Conservation (phyloP, 2,797 vertebrate species). For the Varecia variegata region DNA sequence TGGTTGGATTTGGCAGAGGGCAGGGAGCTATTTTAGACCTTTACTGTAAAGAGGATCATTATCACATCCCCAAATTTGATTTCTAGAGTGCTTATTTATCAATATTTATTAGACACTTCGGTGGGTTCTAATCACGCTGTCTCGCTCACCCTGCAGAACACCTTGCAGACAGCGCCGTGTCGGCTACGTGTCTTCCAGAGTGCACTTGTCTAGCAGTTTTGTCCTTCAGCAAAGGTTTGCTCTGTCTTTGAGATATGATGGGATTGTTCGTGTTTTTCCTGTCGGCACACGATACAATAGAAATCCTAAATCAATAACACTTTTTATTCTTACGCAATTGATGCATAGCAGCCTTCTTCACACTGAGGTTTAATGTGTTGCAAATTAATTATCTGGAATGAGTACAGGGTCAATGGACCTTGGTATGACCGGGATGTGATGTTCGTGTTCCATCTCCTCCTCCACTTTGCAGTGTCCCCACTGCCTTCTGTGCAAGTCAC, state of each 20-base stretch:
- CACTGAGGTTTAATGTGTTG: slow-evolving; percentile 92
- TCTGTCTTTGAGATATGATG: slow-evolving; percentile 55
- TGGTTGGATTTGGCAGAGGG: slow-evolving; percentile 68
- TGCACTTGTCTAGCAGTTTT: slow-evolving; percentile 70
- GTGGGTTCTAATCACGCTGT: slow-evolving; percentile 75
- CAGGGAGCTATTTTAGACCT: slow-evolving; percentile 81
- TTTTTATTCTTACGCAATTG: slow-evolving; percentile 86
- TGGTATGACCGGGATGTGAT: slow-evolving; percentile 86
- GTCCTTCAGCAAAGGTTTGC: slow-evolving; percentile 76
- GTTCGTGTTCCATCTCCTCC: slow-evolving; percentile 83
- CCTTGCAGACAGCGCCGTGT: slow-evolving; percentile 64
- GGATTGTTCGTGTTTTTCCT: slow-evolving; percentile 56
- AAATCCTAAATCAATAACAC: slow-evolving; percentile 89
- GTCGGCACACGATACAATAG: slow-evolving; percentile 77
- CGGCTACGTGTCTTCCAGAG: slow-evolving; percentile 71
- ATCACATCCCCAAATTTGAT: slow-evolving; percentile 81
- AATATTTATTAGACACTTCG: slow-evolving; percentile 71
- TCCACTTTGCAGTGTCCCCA: slow-evolving; percentile 70
- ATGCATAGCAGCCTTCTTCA: slow-evolving; percentile 85
- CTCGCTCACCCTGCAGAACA: slow-evolving; percentile 25
- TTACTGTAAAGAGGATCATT: slow-evolving; percentile 86
- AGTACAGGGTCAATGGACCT: slow-evolving; percentile 89
- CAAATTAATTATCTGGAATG: slow-evolving; percentile 93
- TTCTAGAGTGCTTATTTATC: slow-evolving; percentile 78
- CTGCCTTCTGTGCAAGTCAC: slow-evolving; percentile 65